These are phyloP conservation scores for Sciurus niger DNA, from an alignment of 2,113 vertebrate species.

Conservation along the genomic window DNA sequence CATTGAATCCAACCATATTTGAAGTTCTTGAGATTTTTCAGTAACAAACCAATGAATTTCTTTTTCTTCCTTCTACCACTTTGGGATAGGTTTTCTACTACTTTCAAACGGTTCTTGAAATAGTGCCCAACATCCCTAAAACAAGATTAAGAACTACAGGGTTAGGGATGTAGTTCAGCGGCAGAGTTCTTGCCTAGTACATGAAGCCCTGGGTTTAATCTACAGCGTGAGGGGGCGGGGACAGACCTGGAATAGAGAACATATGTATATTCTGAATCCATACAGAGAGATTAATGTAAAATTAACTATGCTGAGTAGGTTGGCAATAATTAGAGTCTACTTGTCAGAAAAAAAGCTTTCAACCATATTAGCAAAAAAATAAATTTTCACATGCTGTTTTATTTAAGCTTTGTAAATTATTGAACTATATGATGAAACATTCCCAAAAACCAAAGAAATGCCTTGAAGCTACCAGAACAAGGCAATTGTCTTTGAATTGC, in stretches of 20 bases:
- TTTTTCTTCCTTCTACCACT: background rate
- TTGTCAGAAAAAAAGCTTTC: constrained; percentile 35
- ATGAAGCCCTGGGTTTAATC: too few relatives aligned
- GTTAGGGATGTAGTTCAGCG: too few relatives aligned
- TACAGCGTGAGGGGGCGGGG: background rate
- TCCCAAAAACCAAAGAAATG: constrained; percentile 46
- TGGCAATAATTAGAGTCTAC: constrained; percentile 29
- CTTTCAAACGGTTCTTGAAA: too few relatives aligned
- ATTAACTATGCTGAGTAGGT: background rate
- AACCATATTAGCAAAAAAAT: background rate
- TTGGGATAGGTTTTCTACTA: background rate
- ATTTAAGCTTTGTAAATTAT: constrained; percentile 30
- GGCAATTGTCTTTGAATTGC: background rate
- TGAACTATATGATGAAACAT: constrained; percentile 33
- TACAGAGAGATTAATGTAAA: background rate
- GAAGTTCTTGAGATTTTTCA: background rate
- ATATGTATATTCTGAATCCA: constrained; percentile 42
- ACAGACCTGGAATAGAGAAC: background rate
- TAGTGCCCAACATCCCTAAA: too few relatives aligned
- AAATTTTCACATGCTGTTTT: background rate
- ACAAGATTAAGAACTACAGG: too few relatives aligned
- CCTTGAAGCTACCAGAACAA: constrained; percentile 29
- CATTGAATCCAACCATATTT: background rate
- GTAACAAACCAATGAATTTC: background rate
- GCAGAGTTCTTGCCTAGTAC: too few relatives aligned